phyloP scores from a whole-genome alignment of 1,140 invertebrate species.

The Caenorhabditis briggsae region DNA sequence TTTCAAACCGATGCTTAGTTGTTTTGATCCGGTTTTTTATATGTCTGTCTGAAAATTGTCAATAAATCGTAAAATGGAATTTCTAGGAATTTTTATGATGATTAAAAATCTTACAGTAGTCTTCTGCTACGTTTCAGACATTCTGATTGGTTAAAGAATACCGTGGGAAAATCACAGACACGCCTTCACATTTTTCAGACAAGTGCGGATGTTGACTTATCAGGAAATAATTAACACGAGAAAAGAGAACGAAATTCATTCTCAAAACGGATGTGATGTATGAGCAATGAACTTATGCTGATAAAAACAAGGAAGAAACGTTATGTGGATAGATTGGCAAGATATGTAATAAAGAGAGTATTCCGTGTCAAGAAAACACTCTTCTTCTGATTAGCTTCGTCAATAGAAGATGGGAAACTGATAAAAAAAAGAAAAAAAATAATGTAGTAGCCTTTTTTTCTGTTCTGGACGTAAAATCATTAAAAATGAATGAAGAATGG shows the following conservation, averaged over 20 bases:
- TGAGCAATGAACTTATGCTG: background rate
- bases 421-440: background rate
- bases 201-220: too few species aligned
- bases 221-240: too few species aligned
- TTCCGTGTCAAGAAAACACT: conserved; percentile 33
- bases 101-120: too few species aligned
- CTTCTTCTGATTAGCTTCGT: conserved; percentile 30
- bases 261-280: background rate
- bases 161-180: too few species aligned
- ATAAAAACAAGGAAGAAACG: conserved; percentile 1
- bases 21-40: background rate
- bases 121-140: too few species aligned
- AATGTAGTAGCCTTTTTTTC: background rate
- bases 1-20: background rate
- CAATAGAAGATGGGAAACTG: background rate
- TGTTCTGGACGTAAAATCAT: background rate
- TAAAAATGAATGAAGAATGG: conserved; percentile 8
- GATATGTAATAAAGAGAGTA: background rate
- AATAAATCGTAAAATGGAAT: too few species aligned
- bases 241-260: too few species aligned
- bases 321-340: background rate
- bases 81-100: too few species aligned
- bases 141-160: too few species aligned
- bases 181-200: too few species aligned
- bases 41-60: background rate